Evolutionary conservation across 2,888 invertebrate species (phyloP).

Genomic region (Nomada goodeniana): DNA sequence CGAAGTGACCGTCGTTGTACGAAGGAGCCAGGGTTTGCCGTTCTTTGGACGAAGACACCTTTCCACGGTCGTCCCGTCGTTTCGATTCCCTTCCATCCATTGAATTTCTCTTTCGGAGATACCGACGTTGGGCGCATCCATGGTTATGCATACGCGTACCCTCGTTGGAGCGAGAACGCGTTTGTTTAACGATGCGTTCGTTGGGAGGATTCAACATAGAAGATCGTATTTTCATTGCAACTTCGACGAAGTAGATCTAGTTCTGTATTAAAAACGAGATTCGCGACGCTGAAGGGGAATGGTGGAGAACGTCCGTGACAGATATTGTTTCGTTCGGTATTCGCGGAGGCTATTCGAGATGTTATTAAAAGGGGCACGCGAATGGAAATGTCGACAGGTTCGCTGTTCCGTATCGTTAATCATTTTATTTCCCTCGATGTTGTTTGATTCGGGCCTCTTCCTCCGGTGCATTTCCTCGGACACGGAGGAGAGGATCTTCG

Average conservation of each 20-base stretch:
- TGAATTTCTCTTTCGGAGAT: background rate
- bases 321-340: conserved; percentile 44
- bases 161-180: background rate
- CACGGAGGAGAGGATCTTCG: too few species aligned
- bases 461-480: background rate
- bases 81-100: background rate
- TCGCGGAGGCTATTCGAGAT: conserved; percentile 55
- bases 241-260: conserved; percentile 18
- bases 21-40: background rate
- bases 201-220: conserved; percentile 24
- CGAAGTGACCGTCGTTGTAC: conserved; percentile 24
- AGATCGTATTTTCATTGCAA: conserved; percentile 31
- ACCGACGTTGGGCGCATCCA: too few species aligned
- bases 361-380: conserved; percentile 39
- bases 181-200: conserved; percentile 16
- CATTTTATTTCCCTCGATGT: background rate
- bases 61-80: conserved; percentile 19
- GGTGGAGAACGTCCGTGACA: conserved; percentile 19
- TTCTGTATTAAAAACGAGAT: conserved; percentile 53
- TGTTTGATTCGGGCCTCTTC: background rate
- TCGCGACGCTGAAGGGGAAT: conserved; percentile 7
- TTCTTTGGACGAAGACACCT: background rate
- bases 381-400: conserved; percentile 56
- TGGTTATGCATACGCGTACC: background rate
- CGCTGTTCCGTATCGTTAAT: conserved; percentile 39